phyloP scores from a whole-genome alignment of 2,797 vertebrate species.

The Anolis apletophallus region DNA sequence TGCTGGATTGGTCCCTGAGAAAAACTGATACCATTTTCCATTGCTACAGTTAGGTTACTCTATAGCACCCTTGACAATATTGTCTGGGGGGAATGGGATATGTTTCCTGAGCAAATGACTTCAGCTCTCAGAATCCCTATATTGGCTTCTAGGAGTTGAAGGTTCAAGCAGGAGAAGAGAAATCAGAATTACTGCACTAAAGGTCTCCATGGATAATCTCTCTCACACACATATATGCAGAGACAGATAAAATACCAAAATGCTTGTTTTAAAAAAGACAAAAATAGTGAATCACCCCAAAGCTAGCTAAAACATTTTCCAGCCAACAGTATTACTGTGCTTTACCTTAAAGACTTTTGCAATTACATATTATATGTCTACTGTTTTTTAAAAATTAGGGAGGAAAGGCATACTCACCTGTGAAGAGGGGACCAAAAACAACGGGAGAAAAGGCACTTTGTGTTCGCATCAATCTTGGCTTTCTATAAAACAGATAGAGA shows the following conservation, averaged over 20 bases:
- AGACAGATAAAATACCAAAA: not conserved
- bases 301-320: not conserved
- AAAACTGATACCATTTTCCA: not conserved
- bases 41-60: not conserved
- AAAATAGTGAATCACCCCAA: not conserved
- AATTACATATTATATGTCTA: not conserved
- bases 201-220: not conserved
- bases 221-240: not conserved
- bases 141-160: too few species aligned
- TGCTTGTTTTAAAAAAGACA: not conserved
- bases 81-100: not conserved
- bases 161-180: too few species aligned
- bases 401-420: constrained; percentile 83
- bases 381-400: not conserved
- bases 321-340: not conserved
- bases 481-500: constrained; percentile 69
- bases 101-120: not conserved
- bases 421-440: constrained; percentile 92
- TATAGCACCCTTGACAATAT: not conserved
- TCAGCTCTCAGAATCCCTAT: not conserved
- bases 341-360: not conserved
- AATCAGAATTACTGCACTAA: not conserved
- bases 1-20: not conserved
- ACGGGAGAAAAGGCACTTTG: constrained; percentile 98
- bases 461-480: constrained; percentile 92